Percentiles rank a stretch among this genome's conserved stretches.
phyloP scores from a whole-genome alignment of 2,797 vertebrate species.

The Phoebastria nigripes region DNA sequence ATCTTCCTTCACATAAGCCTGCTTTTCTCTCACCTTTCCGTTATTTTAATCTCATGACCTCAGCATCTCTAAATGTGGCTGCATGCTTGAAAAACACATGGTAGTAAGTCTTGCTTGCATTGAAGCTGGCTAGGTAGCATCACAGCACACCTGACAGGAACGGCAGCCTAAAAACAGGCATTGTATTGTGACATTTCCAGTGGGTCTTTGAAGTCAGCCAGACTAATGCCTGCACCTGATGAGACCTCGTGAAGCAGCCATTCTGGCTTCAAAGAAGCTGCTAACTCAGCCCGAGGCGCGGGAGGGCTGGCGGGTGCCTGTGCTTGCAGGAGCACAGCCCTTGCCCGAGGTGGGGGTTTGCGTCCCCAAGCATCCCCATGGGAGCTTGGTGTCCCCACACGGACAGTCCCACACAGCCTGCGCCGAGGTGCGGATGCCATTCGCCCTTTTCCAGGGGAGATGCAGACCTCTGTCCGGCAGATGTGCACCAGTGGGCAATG shows the following conservation, averaged over 20 bases:
- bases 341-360: background rate
- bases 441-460: background rate
- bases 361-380: rapidly evolving
- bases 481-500: rapidly evolving
- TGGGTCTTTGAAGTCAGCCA: background rate
- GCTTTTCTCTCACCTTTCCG: background rate
- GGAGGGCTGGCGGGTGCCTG: background rate
- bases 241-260: background rate
- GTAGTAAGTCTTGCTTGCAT: background rate
- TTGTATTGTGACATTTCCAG: background rate
- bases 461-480: rapidly evolving
- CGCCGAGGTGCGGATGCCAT: background rate
- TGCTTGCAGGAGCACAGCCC: background rate
- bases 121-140: background rate
- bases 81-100: background rate
- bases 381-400: rapidly evolving
- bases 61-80: background rate
- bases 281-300: rapidly evolving
- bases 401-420: rapidly evolving
- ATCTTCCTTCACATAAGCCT: background rate
- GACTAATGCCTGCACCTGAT: background rate
- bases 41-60: background rate
- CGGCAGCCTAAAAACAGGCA: background rate
- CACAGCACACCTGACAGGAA: background rate
- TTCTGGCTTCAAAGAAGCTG: background rate